These are phyloP conservation scores for Adelphocoris suturalis DNA, from an alignment of 2,888 invertebrate genomes.

Conservation along the genomic window DNA sequence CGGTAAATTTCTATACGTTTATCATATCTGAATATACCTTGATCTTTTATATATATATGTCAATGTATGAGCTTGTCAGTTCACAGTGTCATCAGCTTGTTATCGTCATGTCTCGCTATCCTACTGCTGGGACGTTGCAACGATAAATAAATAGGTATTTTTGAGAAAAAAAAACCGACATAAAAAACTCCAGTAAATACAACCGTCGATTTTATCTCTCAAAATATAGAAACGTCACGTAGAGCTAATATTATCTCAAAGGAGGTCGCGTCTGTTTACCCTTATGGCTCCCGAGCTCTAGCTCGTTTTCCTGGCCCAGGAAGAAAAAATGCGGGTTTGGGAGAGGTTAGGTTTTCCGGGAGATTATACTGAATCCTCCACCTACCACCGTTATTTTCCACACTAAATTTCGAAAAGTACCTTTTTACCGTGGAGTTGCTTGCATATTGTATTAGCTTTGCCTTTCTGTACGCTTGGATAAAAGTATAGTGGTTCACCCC, in stretches of 20 bases:
- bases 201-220: constrained; percentile 37
- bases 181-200: background rate
- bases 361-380: background rate
- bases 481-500: too few relatives aligned
- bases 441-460: too few relatives aligned
- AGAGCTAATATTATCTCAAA: constrained; percentile 49
- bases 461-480: too few relatives aligned
- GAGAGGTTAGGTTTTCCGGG: background rate
- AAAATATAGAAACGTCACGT: constrained; percentile 54
- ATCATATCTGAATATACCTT: too few relatives aligned
- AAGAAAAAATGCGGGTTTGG: background rate
- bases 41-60: too few relatives aligned
- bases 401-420: too few relatives aligned
- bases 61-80: background rate
- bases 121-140: background rate
- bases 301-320: background rate
- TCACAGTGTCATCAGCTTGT: background rate
- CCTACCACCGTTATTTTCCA: background rate
- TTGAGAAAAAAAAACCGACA: background rate
- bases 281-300: background rate
- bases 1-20: too few relatives aligned
- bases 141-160: background rate
- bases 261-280: constrained; percentile 41
- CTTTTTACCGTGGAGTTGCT: too few relatives aligned
- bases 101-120: background rate